Evolutionary conservation across 2,113 vertebrate genomes (phyloP).

Genomic region (Psephotus haematonotus): DNA sequence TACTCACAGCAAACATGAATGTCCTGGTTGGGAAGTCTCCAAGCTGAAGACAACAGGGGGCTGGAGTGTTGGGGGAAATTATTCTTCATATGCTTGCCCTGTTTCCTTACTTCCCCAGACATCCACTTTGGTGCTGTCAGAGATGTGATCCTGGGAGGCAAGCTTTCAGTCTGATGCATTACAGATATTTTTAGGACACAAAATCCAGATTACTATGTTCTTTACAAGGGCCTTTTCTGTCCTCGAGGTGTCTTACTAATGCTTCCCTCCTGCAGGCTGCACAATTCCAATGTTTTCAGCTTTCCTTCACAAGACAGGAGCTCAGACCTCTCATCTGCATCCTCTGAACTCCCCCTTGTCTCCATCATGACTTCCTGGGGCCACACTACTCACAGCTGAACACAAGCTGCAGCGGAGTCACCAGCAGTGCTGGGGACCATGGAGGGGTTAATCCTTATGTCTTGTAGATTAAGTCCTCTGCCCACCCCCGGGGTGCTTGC

Average conservation of each 20-base stretch:
- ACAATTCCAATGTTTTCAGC: background rate
- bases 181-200: background rate
- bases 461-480: background rate
- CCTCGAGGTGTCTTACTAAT: background rate
- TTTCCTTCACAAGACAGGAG: background rate
- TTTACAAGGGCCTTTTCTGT: background rate
- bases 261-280: background rate
- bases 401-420: background rate
- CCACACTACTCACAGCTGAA: background rate
- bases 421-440: background rate
- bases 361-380: background rate
- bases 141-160: background rate
- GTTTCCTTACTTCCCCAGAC: background rate
- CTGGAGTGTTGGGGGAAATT: background rate
- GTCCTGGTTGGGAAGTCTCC: fast-evolving
- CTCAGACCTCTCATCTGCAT: background rate
- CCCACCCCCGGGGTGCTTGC: background rate
- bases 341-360: background rate
- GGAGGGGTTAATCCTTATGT: background rate
- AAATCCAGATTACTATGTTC: background rate
- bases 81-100: background rate
- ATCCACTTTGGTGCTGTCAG: background rate
- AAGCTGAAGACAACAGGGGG: background rate
- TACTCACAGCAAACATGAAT: fast-evolving
- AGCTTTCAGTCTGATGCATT: background rate